Conservation (phyloP, 2,113 vertebrate genomes). For the Apeltes quadracus region DNA sequence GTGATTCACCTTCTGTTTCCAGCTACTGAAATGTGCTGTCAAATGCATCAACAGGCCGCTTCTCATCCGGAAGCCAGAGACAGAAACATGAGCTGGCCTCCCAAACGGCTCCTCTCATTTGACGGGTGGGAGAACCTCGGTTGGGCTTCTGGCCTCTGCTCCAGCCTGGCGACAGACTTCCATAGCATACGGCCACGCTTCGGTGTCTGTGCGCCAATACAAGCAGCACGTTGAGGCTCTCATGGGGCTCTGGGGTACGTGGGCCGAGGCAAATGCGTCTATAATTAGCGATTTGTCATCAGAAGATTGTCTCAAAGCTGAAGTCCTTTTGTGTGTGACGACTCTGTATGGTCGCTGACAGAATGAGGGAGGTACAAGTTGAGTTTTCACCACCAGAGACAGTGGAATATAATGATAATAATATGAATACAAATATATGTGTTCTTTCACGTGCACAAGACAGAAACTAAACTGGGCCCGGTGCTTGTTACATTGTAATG, state of each 20-base stretch:
- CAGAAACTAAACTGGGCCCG: not conserved
- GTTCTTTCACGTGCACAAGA: not conserved
- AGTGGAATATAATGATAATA: not conserved
- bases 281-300: conserved; percentile 36
- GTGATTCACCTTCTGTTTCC: not conserved
- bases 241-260: conserved; percentile 19
- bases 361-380: not conserved
- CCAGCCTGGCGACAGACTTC: conserved; percentile 11
- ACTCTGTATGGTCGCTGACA: conserved; percentile 6
- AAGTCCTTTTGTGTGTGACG: conserved; percentile 21
- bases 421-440: not conserved
- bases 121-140: conserved; percentile 6
- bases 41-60: no score
- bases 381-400: not conserved
- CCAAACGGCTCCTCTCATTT: conserved; percentile 2
- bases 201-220: conserved; percentile 27
- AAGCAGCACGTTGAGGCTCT: conserved; percentile 15
- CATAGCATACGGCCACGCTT: conserved; percentile 31
- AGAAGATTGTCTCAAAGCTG: conserved; percentile 29
- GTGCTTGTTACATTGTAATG: not conserved
- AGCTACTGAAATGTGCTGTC: not conserved
- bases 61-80: not conserved
- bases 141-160: conserved; percentile 21
- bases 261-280: conserved; percentile 26
- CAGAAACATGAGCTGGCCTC: not conserved